Evolutionary conservation across 2,888 invertebrate species (phyloP).

Genomic region (Pseudolycoriella hygida): DNA sequence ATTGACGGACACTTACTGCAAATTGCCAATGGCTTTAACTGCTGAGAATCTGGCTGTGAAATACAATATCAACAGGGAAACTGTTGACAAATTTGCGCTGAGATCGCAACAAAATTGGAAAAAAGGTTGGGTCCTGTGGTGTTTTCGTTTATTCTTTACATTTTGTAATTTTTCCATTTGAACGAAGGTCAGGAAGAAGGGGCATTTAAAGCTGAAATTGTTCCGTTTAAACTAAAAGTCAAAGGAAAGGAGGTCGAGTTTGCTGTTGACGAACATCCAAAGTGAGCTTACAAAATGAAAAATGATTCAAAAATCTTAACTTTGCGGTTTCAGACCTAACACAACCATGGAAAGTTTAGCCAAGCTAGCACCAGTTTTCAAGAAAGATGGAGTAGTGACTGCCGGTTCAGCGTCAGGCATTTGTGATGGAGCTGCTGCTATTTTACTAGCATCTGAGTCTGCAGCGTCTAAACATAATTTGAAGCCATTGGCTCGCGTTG

Average conservation of each 20-base stretch:
- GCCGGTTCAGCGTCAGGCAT: conserved; percentile 93
- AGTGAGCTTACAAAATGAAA: conserved; percentile 5
- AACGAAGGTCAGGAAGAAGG: conserved; percentile 66
- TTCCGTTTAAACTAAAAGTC: conserved; percentile 65
- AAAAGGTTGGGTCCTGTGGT: conserved; percentile 36
- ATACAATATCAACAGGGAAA: conserved; percentile 60
- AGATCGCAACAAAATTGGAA: conserved; percentile 80
- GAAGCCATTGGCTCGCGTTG: conserved; percentile 78
- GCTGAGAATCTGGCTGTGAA: conserved; percentile 85
- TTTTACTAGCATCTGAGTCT: conserved; percentile 81
- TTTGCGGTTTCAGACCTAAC: conserved; percentile 41
- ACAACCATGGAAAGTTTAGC: conserved; percentile 69
- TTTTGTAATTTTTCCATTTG: conserved; percentile 12
- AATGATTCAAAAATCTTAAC: neutral
- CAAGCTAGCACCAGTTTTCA: conserved; percentile 79
- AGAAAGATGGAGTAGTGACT: conserved; percentile 85
- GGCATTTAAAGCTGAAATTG: conserved; percentile 76
- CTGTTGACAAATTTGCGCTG: conserved; percentile 72
- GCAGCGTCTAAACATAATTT: conserved; percentile 64
- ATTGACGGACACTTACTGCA: conserved; percentile 74
- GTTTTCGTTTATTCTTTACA: conserved; percentile 2
- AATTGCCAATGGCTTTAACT: conserved; percentile 89
- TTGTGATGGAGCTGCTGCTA: conserved; percentile 90
- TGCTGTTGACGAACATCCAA: conserved; percentile 83
- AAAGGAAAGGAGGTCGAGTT: conserved; percentile 68